phyloP scores from a whole-genome alignment of 2,888 invertebrate species.

The Thalpophila matura region DNA sequence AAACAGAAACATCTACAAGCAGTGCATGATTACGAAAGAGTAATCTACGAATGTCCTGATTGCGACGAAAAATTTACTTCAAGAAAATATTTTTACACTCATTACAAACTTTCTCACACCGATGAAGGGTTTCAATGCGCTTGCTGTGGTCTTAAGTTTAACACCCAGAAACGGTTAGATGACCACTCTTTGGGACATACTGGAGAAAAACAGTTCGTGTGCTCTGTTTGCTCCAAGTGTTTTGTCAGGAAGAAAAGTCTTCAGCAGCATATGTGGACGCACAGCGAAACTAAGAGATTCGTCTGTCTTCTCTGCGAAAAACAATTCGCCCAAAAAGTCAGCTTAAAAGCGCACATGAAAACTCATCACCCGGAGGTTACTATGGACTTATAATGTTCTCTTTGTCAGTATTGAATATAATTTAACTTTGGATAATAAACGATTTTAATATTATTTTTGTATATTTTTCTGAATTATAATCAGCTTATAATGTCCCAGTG shows the following conservation, averaged over 20 bases:
- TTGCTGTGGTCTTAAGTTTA: constrained; percentile 79
- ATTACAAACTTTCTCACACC: constrained; percentile 78
- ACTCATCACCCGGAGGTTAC: constrained; percentile 74
- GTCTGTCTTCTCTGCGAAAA: constrained; percentile 78
- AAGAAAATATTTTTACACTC: constrained; percentile 78
- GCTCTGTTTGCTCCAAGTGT: constrained; percentile 84
- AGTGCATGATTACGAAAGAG: constrained; percentile 71
- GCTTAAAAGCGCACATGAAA: constrained; percentile 80
- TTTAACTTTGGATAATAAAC: no score
- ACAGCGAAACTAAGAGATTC: constrained; percentile 80
- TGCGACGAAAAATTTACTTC: constrained; percentile 73
- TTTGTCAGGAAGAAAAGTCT: constrained; percentile 87
- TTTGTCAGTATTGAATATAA: no score
- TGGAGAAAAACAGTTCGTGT: constrained; percentile 84
- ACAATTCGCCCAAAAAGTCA: constrained; percentile 83
- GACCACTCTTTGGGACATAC: constrained; percentile 87
- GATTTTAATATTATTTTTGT: no score
- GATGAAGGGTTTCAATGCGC: constrained; percentile 76
- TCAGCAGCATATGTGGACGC: constrained; percentile 84
- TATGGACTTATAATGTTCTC: constrained; percentile 41
- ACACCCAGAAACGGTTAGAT: constrained; percentile 71
- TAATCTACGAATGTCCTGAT: constrained; percentile 78
- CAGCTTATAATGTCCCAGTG: no score
- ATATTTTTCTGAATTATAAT: no score
- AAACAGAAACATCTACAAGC: constrained; percentile 78